Conservation (phyloP, 2,888 invertebrate species). For the Sphaeridia pumilis region DNA sequence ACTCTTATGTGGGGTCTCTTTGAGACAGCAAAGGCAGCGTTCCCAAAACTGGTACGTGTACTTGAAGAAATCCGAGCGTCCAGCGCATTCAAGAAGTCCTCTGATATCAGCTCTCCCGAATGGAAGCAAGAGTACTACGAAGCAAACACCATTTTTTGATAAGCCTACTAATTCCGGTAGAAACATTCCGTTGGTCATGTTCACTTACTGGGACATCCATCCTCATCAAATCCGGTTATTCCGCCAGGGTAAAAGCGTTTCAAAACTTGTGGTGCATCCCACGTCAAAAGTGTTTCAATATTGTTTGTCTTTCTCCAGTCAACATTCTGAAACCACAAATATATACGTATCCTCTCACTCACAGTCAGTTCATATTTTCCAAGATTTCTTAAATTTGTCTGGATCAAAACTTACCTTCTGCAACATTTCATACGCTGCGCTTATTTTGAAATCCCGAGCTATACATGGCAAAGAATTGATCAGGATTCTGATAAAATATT, state of each 20-base stretch:
- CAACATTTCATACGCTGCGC: conserved; percentile 81
- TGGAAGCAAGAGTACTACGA: conserved; percentile 20
- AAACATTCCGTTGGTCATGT: too few relatives aligned
- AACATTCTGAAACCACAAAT: conserved; percentile 14
- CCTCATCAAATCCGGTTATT: conserved; percentile 19
- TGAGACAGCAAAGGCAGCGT: conserved; percentile 3
- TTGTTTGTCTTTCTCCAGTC: conserved; percentile 24
- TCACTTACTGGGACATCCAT: conserved; percentile 23
- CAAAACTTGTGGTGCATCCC: conserved; percentile 22
- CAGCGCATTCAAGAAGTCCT: conserved; percentile 19
- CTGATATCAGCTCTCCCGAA: conserved; percentile 26
- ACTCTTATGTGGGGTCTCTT: neutral
- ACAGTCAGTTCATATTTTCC: neutral
- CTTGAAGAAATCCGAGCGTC: conserved; percentile 15
- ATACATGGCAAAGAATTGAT: conserved; percentile 38
- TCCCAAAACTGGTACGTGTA: conserved; percentile 11
- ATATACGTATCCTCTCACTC: neutral
- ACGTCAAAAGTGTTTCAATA: conserved; percentile 20
- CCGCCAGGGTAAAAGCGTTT: conserved; percentile 8
- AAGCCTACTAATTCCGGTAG: too few relatives aligned
- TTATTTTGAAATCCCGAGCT: conserved; percentile 76
- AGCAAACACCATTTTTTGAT: too few relatives aligned
- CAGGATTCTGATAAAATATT: neutral
- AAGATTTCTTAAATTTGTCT: conserved; percentile 51
- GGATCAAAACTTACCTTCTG: conserved; percentile 39